Percentiles rank a stretch among this genome's conserved stretches.
Evolutionary conservation across 1,140 invertebrate species (phyloP).

Genomic region (Idris sp.): DNA sequence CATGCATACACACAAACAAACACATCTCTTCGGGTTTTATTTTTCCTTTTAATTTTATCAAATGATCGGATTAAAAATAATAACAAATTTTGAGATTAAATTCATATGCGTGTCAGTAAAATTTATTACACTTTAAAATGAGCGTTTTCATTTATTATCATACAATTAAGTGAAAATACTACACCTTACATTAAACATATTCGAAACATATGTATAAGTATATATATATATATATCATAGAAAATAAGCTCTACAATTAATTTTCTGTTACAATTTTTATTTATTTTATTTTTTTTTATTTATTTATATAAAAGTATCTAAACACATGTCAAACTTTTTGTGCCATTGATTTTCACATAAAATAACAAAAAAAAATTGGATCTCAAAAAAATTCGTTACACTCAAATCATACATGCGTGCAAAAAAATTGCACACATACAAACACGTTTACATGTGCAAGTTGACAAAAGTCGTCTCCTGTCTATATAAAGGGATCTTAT

Average conservation of each 20-base stretch:
- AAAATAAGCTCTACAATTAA: slow-evolving; percentile 24
- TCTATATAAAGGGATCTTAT: too few species aligned
- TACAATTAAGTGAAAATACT: slow-evolving; percentile 32
- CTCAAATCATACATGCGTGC: too few species aligned
- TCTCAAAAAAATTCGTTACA: too few species aligned
- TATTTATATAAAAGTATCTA: slow-evolving; percentile 43
- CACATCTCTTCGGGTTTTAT: too few species aligned
- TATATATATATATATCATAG: slow-evolving; percentile 24
- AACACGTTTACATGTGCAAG: background rate
- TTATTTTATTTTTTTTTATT: slow-evolving; percentile 31
- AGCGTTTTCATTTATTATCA: slow-evolving; percentile 23
- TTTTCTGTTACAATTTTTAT: slow-evolving; percentile 2
- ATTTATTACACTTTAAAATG: slow-evolving; percentile 36
- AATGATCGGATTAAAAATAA: slow-evolving; percentile 14
- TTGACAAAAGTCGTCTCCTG: background rate
- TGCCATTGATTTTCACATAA: too few species aligned
- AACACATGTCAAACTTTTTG: too few species aligned
- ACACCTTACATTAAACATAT: slow-evolving; percentile 30
- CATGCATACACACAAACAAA: too few species aligned
- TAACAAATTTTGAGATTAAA: slow-evolving; percentile 17
- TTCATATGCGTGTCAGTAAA: slow-evolving; percentile 29
- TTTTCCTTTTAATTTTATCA: too few species aligned
- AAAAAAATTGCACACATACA: too few species aligned
- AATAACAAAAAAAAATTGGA: too few species aligned
- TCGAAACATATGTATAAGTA: slow-evolving; percentile 28